phyloP scores from a whole-genome alignment of 2,797 vertebrate genomes.

The Coilia nasus region DNA sequence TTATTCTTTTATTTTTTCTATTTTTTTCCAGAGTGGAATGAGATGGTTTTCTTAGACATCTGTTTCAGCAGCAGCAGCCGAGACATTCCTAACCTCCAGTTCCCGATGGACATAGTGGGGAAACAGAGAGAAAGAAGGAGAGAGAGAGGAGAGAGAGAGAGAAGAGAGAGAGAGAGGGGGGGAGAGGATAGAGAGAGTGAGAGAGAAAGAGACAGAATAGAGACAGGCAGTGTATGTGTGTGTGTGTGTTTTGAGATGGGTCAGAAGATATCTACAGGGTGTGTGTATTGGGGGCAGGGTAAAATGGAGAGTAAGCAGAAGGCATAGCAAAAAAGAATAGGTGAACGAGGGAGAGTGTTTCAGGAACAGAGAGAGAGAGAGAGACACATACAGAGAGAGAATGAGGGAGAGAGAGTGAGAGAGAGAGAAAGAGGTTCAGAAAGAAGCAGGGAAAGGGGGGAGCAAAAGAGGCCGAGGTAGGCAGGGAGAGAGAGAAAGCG shows the following conservation, averaged over 20 bases:
- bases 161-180: too few species aligned
- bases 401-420: neutral
- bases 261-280: neutral
- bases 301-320: too few species aligned
- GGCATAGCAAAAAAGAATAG: too few species aligned
- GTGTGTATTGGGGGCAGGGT: neutral
- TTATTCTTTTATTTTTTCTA: neutral
- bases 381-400: too few species aligned
- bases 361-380: too few species aligned
- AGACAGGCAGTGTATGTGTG: too few species aligned
- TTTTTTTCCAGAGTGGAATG: constrained; percentile 45
- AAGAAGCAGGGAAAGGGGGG: too few species aligned
- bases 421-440: neutral
- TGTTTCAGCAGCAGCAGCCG: constrained; percentile 72
- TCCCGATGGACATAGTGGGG: constrained; percentile 9
- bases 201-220: neutral
- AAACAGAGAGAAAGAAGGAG: neutral
- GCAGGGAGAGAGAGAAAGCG: neutral
- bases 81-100: constrained; percentile 35
- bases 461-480: neutral
- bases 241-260: too few species aligned
- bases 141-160: too few species aligned
- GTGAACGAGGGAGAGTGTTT: too few species aligned
- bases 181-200: too few species aligned
- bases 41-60: constrained; percentile 79